A percentile compares a stretch with the other conserved stretches of the same genome.
Conservation (phyloP, 2,888 invertebrate genomes). For the Scaptomyza parva region DNA sequence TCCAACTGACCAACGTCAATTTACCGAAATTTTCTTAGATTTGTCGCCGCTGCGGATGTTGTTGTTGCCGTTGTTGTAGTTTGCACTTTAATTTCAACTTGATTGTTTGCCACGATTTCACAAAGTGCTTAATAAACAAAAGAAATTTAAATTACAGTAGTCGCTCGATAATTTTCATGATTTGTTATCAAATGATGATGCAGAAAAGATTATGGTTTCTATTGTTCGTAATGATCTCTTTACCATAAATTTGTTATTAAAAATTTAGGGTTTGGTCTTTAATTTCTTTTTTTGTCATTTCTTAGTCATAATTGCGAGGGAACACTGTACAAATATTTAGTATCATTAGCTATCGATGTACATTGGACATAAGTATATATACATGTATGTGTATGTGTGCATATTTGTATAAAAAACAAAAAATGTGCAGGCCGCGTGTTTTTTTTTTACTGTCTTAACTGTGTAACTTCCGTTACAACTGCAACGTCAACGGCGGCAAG, state of each 20-base stretch:
- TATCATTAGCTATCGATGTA: constrained; percentile 20
- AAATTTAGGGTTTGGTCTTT: neutral
- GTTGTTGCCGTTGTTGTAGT: constrained; percentile 25
- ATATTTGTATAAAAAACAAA: constrained; percentile 27
- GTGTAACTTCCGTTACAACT: constrained; percentile 55
- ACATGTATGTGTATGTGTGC: neutral
- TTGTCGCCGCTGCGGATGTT: constrained; percentile 2
- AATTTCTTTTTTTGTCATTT: neutral
- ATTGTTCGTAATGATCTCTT: neutral
- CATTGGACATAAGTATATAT: constrained; percentile 6
- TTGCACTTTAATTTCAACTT: constrained; percentile 18
- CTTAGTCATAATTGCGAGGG: neutral
- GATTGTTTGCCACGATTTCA: constrained; percentile 57
- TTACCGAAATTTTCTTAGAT: constrained; percentile 15
- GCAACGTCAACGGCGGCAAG: constrained; percentile 20
- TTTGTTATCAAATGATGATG: neutral
- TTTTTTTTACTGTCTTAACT: constrained; percentile 28
- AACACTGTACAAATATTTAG: constrained; percentile 20
- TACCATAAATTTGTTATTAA: neutral
- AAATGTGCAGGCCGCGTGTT: constrained; percentile 60
- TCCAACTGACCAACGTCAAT: constrained; percentile 55
- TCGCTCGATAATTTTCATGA: constrained; percentile 2
- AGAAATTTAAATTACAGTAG: constrained; percentile 38
- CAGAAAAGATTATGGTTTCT: neutral
- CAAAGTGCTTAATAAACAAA: constrained; percentile 60